Conservation (phyloP, 2,888 invertebrate genomes). For the Synanthedon andrenaeformis region DNA sequence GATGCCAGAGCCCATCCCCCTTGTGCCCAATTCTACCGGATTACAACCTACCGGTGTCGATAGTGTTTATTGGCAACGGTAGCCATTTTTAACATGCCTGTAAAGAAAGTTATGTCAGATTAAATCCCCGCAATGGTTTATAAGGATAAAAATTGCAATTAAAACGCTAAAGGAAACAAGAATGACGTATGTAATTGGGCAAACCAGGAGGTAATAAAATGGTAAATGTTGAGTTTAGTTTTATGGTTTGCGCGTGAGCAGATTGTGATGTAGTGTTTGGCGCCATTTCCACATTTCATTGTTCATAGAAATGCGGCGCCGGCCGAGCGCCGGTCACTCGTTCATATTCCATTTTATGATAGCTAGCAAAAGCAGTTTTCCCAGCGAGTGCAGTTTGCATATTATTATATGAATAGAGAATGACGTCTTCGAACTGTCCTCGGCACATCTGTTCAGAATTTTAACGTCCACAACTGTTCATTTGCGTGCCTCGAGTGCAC, state of each 20-base stretch:
- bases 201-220: not conserved
- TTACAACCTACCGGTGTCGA: no score
- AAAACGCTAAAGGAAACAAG: conserved; percentile 18
- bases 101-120: no score
- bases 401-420: conserved; percentile 27
- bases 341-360: conserved; percentile 58
- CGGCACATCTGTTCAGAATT: conserved; percentile 33
- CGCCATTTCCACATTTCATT: conserved; percentile 62
- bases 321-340: conserved; percentile 27
- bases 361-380: conserved; percentile 44
- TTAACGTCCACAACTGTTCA: conserved; percentile 28
- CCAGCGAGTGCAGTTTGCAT: conserved; percentile 26
- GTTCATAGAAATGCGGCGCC: conserved; percentile 64
- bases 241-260: conserved; percentile 27
- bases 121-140: no score
- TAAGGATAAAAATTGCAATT: no score
- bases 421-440: conserved; percentile 24
- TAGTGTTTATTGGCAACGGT: no score
- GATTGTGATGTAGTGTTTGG: conserved; percentile 52
- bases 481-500: not conserved
- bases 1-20: no score
- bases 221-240: conserved; percentile 17
- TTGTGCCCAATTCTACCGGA: no score
- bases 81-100: no score
- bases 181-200: conserved; percentile 15